Base-by-base conservation (phyloP, 2,113 vertebrate species). In the Gymnarchus niloticus region DNA sequence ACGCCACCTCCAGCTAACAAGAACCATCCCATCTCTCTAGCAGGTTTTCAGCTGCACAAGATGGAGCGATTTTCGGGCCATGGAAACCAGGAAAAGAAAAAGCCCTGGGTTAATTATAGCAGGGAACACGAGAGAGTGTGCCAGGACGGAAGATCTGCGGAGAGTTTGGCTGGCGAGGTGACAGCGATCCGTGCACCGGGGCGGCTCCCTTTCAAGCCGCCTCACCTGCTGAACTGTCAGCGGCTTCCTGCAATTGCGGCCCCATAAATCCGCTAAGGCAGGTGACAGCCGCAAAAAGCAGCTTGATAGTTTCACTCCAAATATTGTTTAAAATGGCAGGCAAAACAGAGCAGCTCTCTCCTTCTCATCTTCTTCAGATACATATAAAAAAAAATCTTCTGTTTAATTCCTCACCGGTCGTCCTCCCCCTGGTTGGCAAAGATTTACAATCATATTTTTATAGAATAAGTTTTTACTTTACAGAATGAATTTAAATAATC, bases 91-190 rank as follows among this genome's bases (percentile, higher is more conserved):
- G 65, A 41, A 41, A 73, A 73, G 28, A 65, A 94, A 96, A 95
- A 95, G 94, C 94, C 49, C 92, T 94, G 90, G 91, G 94, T 97
- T 96, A 96, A 96, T 97, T 96, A 96, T 92, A 92, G 93, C 91
- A 90, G 93, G 94, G 95, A 93, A 93, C 93, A 92, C 92, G 93
- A 91, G 94, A 92, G 93, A 93, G 90, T 88, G 91, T 93, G 65
- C 14, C 92, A 93, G 94, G 93, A 94, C 82, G 28, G 90, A 83
- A 88, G 0, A 89, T 94, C 94, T 96, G 93, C 92, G 89, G 92
- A 96, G 95, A 94, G 91, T 90, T 91, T 90, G 88, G 92, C 93
- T 92, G 90, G 89, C 90, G 93, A 93, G 92, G 94, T 91, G 91
- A 93, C 93, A 92, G 90, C 92, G 92, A 93, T 91, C 92, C 90